Evolutionary conservation across 2,888 invertebrate genomes (phyloP), one percentile per base, ranked within the genome.

Genomic region (Gibbula magus): DNA sequence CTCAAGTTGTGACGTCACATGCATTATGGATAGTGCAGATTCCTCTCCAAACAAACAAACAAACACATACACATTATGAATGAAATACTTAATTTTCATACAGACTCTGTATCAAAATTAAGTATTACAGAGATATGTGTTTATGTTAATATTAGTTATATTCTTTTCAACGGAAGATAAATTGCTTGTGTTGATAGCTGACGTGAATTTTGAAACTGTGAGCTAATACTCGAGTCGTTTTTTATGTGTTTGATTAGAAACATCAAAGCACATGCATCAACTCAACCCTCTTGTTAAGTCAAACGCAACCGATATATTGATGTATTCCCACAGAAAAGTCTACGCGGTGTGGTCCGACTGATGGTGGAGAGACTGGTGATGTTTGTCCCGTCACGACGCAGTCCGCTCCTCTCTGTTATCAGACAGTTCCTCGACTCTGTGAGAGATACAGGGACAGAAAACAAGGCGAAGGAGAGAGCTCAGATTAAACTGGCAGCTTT

Each of bases 351-450:
- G 22, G 79, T 90, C 20, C 70, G 77, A 22, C 82, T 82, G 32
- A 75, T 87, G 22, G 83, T 90, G 75, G 86, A 88, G 73, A 85
- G 77, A 56, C 70, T 88, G 29, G 77, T 83, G 20, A 56, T 45
- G 20, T 77, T 82, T n/a, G 84, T 85, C 66, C 77, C 79, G 32
- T 86, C 84, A 54, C 85, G 86, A 20, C 85, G 81, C 67, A 87
- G 88, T 13, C 85, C 87, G 35, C 77, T 90, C 70, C 77, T 86
- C 5, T 80, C 86, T 29, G 79, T 89, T 7, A 81, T 87, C 7
- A 83, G 86, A 20, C 90, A 90, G 82, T 87, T 86, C 56, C 74
- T 87, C 52, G 77, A 73, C 25, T 73, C 83, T 8, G 77, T 16
- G 54, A 81, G 22, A 80, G 66, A 39, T 54, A 39, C 35, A 2